A percentile compares a stretch with the other conserved stretches of the same genome.
These are phyloP conservation scores for Pseudocheirus occidentalis DNA, from an alignment of 2,797 vertebrate genomes.

Conservation along the genomic window DNA sequence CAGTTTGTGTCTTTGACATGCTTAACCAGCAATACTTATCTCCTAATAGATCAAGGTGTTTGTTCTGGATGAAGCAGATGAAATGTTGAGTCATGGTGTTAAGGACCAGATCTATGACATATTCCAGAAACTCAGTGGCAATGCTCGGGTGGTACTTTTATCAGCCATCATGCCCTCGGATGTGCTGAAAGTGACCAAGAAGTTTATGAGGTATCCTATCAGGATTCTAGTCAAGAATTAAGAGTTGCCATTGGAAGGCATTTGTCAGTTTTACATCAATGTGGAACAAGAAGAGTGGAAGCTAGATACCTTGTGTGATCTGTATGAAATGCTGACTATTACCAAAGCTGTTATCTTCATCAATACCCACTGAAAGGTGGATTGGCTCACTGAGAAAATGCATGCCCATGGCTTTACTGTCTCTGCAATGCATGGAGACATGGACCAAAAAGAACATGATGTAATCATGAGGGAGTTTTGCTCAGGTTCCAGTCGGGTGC, in stretches of 20 bases:
- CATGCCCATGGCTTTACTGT: conserved; percentile 93
- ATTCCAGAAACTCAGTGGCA: conserved; percentile 89
- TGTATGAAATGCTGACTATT: conserved; percentile 94
- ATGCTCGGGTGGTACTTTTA: conserved; percentile 92
- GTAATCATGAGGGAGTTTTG: conserved; percentile 94
- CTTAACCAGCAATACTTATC: conserved; percentile 89
- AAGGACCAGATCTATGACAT: conserved; percentile 92
- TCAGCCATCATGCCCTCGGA: conserved; percentile 94
- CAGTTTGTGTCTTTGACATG: conserved; percentile 94
- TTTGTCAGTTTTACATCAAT: conserved; percentile 90
- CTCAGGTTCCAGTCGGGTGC: conserved; percentile 92
- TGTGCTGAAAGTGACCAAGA: conserved; percentile 93
- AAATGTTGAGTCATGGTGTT: conserved; percentile 90
- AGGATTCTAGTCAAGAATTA: conserved; percentile 94
- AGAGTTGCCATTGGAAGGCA: conserved; percentile 93
- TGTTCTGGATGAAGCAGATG: conserved; percentile 89
- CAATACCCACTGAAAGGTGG: conserved; percentile 94
- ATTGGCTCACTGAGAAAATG: conserved; percentile 96
- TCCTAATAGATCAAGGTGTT: conserved; percentile 89
- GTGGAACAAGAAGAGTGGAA: conserved; percentile 93
- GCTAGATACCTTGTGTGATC: conserved; percentile 92
- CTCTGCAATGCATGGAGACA: conserved; percentile 94
- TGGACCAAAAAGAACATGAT: conserved; percentile 95
- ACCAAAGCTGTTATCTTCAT: conserved; percentile 96
- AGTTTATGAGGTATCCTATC: conserved; percentile 93